Evolutionary conservation across 2,797 vertebrate species (phyloP).

Genomic region (Numenius phaeopus): DNA sequence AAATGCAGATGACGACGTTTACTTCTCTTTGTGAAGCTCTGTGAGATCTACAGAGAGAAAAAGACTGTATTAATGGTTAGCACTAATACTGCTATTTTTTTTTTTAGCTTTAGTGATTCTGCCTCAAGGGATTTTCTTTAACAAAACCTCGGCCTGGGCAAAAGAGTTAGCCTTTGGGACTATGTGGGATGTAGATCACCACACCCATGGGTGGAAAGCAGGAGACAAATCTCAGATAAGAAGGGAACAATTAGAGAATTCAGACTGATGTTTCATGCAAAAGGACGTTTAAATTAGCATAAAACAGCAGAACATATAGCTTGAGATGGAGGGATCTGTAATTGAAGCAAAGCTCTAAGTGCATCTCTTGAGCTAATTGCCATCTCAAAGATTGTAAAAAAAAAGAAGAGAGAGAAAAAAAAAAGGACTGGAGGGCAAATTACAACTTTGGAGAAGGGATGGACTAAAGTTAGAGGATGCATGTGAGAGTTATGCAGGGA

Average conservation of each 20-base stretch:
- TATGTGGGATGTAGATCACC: constrained; percentile 21
- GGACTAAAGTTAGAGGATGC: constrained; percentile 35
- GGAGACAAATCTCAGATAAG: constrained; percentile 40
- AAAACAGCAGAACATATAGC: background rate
- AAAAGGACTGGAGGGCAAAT: constrained; percentile 59
- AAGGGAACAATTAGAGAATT: constrained; percentile 57
- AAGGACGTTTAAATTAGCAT: constrained; percentile 40
- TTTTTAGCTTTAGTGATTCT: background rate
- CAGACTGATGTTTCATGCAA: constrained; percentile 20
- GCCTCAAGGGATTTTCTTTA: background rate
- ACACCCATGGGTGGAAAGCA: constrained; percentile 50
- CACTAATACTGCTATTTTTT: background rate
- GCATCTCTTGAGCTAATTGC: constrained; percentile 65
- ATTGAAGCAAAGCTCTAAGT: constrained; percentile 52
- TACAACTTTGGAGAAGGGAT: constrained; percentile 28
- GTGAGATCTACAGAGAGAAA: background rate
- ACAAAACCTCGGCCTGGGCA: background rate
- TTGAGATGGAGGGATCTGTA: constrained; percentile 53
- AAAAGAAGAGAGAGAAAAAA: background rate
- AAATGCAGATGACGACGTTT: background rate
- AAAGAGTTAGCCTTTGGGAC: background rate
- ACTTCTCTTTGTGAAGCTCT: background rate
- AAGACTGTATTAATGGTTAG: background rate
- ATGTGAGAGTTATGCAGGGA: constrained; percentile 66
- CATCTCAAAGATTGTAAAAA: constrained; percentile 44